Conservation (phyloP, 2,888 invertebrate genomes). For the Papilio elwesi region DNA sequence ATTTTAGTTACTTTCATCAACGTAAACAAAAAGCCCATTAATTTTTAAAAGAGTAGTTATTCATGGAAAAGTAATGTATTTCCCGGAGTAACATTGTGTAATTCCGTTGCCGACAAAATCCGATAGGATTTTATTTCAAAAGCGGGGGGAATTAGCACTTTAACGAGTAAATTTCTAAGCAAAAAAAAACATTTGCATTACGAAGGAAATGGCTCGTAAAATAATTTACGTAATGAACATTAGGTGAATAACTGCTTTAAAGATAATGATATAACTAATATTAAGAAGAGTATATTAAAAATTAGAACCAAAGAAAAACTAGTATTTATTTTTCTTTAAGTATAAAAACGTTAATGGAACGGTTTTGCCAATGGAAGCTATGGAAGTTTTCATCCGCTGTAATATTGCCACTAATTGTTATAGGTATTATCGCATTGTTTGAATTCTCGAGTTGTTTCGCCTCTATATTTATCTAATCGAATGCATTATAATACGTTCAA, state of each 20-base stretch:
- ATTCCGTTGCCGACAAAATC: conserved; percentile 8
- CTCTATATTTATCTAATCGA: too few species aligned
- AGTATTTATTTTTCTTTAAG: too few species aligned
- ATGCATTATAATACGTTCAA: too few species aligned
- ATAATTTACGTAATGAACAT: conserved; percentile 1
- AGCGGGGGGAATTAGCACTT: conserved; percentile 12
- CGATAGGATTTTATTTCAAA: conserved; percentile 15
- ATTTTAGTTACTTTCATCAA: conserved; percentile 11
- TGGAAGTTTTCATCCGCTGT: too few species aligned
- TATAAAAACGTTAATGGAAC: too few species aligned
- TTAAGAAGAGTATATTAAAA: too few species aligned
- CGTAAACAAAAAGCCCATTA: conserved; percentile 14
- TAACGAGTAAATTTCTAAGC: conserved; percentile 10
- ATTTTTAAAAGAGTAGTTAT: conserved; percentile 21
- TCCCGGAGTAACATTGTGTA: conserved; percentile 9
- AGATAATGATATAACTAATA: too few species aligned
- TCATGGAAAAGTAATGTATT: conserved; percentile 17
- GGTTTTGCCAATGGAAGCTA: too few species aligned
- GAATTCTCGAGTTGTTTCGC: too few species aligned
- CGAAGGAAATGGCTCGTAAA: background rate
- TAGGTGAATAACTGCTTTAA: background rate
- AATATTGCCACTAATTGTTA: too few species aligned
- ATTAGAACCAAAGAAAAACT: too few species aligned
- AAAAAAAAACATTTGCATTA: conserved; percentile 6
- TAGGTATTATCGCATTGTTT: too few species aligned